Percentiles rank a stretch among this genome's conserved stretches.
phyloP scores from a whole-genome alignment of 2,797 vertebrate species.

The Artibeus lituratus region DNA sequence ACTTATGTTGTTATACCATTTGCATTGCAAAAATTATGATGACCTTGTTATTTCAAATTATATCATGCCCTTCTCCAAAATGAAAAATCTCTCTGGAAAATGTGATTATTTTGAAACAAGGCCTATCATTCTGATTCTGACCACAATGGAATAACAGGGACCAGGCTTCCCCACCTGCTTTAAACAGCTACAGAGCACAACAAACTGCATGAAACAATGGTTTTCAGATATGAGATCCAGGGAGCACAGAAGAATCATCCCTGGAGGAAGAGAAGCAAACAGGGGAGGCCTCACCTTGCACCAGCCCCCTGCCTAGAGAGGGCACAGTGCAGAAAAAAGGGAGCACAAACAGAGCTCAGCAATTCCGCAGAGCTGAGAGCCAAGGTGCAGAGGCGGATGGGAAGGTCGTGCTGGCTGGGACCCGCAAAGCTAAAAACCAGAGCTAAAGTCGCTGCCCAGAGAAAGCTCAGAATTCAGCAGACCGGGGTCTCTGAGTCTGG shows the following conservation, averaged over 20 bases:
- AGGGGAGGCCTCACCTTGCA: background rate
- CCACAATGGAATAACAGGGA: background rate
- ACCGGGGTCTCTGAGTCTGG: background rate
- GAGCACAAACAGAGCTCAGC: background rate
- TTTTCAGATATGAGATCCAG: background rate
- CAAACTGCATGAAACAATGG: background rate
- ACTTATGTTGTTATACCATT: background rate
- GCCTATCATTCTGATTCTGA: background rate
- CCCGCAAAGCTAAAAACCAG: background rate
- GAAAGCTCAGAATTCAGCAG: background rate
- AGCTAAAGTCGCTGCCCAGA: background rate
- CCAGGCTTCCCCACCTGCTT: background rate
- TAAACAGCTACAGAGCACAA: background rate
- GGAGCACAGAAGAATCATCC: background rate
- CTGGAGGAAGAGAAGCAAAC: background rate
- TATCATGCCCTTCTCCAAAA: background rate
- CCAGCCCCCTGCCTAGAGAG: background rate
- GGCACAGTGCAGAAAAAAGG: background rate
- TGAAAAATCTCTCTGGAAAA: background rate
- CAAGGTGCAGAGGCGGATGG: background rate
- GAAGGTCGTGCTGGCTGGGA: background rate
- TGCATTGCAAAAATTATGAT: background rate
- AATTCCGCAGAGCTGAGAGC: background rate
- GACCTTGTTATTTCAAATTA: background rate
- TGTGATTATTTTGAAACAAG: background rate